Percentiles rank a stretch among this genome's conserved stretches.
These are phyloP conservation scores for Tetramorium simillimum DNA, from an alignment of 1,140 invertebrate genomes.

Conservation along the genomic window DNA sequence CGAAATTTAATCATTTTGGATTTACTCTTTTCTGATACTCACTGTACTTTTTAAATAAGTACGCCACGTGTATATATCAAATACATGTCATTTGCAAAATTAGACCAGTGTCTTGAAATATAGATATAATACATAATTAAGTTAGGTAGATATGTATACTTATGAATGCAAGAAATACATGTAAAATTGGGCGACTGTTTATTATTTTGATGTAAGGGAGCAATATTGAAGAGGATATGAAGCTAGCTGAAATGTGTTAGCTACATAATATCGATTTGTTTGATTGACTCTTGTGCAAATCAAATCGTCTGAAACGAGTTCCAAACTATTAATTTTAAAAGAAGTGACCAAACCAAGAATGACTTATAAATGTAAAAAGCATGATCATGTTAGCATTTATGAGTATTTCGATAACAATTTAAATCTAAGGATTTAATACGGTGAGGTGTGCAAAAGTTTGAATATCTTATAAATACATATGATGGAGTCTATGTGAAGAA, in stretches of 20 bases:
- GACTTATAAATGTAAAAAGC: not conserved
- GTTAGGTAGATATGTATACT: not conserved
- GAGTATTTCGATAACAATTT: conserved; percentile 12
- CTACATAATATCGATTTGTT: not conserved
- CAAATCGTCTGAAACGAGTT: conserved; percentile 34
- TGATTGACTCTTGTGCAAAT: conserved; percentile 17
- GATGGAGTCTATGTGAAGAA: conserved; percentile 8
- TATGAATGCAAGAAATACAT: not conserved
- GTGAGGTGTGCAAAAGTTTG: not conserved
- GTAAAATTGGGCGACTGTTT: not conserved
- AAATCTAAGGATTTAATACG: conserved; percentile 9
- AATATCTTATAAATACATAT: not conserved
- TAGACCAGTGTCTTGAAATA: not conserved
- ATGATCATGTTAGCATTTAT: not conserved
- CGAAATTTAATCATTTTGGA: not conserved
- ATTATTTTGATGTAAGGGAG: conserved; percentile 37
- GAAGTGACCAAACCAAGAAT: conserved; percentile 19
- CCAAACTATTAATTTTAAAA: conserved; percentile 22
- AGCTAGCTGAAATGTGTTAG: conserved; percentile 26
- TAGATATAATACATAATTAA: conserved; percentile 6
- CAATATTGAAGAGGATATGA: conserved; percentile 52
- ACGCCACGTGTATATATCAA: not conserved
- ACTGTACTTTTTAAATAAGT: not conserved
- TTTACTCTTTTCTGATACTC: conserved; percentile 1
- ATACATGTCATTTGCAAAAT: conserved; percentile 28